Percentiles rank a stretch among this genome's conserved stretches.
phyloP scores from a whole-genome alignment of 2,888 invertebrate genomes.

The Seira musarum region DNA sequence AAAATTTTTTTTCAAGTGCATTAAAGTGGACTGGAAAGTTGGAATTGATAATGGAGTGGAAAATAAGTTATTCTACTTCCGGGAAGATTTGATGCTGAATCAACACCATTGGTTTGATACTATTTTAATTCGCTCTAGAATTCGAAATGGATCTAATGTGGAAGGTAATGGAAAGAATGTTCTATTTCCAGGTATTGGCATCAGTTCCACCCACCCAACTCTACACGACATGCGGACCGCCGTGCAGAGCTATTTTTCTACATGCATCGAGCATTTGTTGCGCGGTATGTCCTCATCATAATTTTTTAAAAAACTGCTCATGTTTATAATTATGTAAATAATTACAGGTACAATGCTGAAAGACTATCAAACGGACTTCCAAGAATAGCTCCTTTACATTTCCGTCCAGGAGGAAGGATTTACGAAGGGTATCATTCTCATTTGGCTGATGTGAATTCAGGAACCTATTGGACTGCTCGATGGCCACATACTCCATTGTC shows the following conservation, averaged over 20 bases:
- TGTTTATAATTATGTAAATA: not conserved
- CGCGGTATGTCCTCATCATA: not conserved
- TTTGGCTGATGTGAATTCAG: conserved; percentile 39
- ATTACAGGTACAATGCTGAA: conserved; percentile 51
- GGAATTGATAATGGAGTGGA: conserved; percentile 50
- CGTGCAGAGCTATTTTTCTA: conserved; percentile 4
- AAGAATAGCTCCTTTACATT: conserved; percentile 6
- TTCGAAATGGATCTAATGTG: no score
- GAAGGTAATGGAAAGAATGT: conserved; percentile 53
- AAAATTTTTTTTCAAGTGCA: conserved; percentile 31
- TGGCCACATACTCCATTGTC: not conserved
- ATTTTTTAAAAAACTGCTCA: not conserved
- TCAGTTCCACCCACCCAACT: not conserved
- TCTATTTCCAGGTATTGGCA: not conserved
- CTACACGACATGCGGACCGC: not conserved
- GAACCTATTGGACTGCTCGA: conserved; percentile 42
- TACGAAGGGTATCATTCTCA: conserved; percentile 46
- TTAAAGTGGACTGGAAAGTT: conserved; percentile 29
- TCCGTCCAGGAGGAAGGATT: conserved; percentile 13
- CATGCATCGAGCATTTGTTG: not conserved
- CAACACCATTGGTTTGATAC: conserved; percentile 50
- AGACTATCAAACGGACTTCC: conserved; percentile 40
- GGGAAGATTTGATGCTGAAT: conserved; percentile 54
- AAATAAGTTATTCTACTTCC: conserved; percentile 56
- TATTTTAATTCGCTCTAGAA: no score